Evolutionary conservation across 2,888 invertebrate species (phyloP).

Genomic region (Philhelius pedissequus): DNA sequence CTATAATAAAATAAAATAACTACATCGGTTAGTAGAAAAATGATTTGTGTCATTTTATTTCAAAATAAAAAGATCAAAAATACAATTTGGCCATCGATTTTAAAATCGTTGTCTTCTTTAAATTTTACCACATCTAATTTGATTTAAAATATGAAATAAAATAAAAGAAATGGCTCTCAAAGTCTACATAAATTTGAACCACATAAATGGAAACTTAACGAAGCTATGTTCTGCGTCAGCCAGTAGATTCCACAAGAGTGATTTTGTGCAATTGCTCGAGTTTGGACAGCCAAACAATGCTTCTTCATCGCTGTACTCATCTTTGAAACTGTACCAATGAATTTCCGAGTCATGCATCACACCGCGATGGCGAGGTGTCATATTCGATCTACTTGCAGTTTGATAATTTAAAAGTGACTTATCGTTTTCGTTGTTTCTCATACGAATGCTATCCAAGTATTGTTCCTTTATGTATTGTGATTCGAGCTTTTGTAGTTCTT

Average conservation of each 20-base stretch:
- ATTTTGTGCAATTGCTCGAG: constrained; percentile 69
- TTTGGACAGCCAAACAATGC: constrained; percentile 35
- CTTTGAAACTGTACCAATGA: constrained; percentile 74
- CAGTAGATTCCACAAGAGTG: constrained; percentile 73
- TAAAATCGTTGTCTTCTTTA: neutral
- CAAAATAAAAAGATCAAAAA: neutral
- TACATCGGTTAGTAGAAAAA: constrained; percentile 19
- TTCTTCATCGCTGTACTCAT: constrained; percentile 74
- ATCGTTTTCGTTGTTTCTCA: constrained; percentile 70
- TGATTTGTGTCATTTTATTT: constrained; percentile 11
- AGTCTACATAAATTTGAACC: constrained; percentile 73
- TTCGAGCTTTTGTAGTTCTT: constrained; percentile 74
- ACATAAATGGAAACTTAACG: constrained; percentile 71
- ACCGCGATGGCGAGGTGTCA: constrained; percentile 52
- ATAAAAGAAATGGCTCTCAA: neutral
- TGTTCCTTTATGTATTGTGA: constrained; percentile 73
- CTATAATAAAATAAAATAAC: too few species aligned
- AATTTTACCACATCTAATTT: neutral
- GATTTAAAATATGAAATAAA: neutral
- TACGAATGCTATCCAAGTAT: constrained; percentile 70
- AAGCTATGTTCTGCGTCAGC: constrained; percentile 72
- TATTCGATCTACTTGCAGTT: constrained; percentile 12
- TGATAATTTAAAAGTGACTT: constrained; percentile 58
- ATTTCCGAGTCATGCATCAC: constrained; percentile 56
- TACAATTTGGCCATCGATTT: constrained; percentile 29